Conservation (phyloP, 2,113 vertebrate species). For the Bos javanicus region DNA sequence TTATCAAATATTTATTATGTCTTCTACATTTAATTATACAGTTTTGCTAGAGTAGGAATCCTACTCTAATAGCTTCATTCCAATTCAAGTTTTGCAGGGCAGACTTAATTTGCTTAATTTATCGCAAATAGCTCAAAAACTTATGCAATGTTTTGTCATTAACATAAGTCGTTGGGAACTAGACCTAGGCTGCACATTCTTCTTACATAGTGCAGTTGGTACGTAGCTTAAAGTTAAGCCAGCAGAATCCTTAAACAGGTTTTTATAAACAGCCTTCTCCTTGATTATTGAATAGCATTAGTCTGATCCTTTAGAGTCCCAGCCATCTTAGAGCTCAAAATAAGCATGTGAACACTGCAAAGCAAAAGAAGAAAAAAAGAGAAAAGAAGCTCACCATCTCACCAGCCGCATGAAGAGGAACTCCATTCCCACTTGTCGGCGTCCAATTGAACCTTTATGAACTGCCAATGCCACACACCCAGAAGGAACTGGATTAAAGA, state of each 20-base stretch:
- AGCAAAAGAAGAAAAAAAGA: background rate
- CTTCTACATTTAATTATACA: background rate
- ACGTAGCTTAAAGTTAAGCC: background rate
- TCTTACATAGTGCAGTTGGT: background rate
- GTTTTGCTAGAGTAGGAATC: constrained; percentile 7
- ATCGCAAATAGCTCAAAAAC: constrained; percentile 26
- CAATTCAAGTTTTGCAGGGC: background rate
- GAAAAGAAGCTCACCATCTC: constrained; percentile 20
- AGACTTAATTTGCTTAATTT: constrained; percentile 46
- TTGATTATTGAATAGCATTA: constrained; percentile 35
- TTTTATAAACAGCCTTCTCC: background rate
- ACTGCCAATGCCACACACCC: constrained; percentile 47
- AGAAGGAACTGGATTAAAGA: constrained; percentile 58
- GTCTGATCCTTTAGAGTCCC: constrained; percentile 56
- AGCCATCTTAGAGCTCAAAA: constrained; percentile 63
- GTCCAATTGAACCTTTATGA: constrained; percentile 66
- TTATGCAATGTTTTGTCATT: constrained; percentile 11
- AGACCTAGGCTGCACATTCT: background rate
- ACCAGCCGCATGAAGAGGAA: constrained; percentile 37
- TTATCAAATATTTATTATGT: constrained; percentile 40
- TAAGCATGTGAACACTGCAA: constrained; percentile 70
- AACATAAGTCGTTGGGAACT: constrained; percentile 7
- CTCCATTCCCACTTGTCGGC: constrained; percentile 55
- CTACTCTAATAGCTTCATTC: background rate
- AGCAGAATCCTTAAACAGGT: constrained; percentile 36